Conservation (phyloP, 1,140 invertebrate species). For the Pteromalus puparum region DNA sequence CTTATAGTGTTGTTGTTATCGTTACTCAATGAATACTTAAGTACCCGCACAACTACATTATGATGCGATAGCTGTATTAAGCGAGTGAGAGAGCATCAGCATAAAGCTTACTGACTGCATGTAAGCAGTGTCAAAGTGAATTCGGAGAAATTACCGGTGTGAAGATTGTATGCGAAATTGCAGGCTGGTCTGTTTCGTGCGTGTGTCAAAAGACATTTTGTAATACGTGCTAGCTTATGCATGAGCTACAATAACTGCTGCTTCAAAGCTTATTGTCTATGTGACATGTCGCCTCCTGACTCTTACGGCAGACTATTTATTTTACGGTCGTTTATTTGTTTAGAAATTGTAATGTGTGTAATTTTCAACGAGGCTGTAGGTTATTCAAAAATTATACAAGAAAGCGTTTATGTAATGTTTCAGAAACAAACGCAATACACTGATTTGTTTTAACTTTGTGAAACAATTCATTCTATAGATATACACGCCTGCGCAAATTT, state of each 20-base stretch:
- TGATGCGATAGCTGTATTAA: constrained; percentile 38
- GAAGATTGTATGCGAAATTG: background rate
- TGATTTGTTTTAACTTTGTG: background rate
- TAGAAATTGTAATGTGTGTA: background rate
- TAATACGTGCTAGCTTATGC: background rate
- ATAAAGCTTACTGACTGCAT: background rate
- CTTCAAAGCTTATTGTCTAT: constrained; percentile 1
- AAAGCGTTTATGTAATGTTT: background rate
- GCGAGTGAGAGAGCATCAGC: background rate
- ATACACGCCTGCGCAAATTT: too few relatives aligned
- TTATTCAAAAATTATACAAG: background rate
- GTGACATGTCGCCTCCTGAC: background rate
- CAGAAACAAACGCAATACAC: background rate
- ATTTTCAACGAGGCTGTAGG: background rate
- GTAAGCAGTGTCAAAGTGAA: constrained; percentile 34
- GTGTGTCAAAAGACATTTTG: background rate
- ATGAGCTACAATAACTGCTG: constrained; percentile 1
- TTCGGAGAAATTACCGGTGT: constrained; percentile 10
- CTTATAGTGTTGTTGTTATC: too few relatives aligned
- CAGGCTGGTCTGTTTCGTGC: background rate
- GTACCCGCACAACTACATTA: background rate
- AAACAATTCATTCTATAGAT: background rate
- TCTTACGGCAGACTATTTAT: constrained; percentile 10
- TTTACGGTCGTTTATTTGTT: constrained; percentile 32
- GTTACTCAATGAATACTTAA: constrained; percentile 44